Evolutionary conservation across 2,888 invertebrate species (phyloP), one percentile per base, ranked within the genome.

Genomic region (Oscheius sp.): DNA sequence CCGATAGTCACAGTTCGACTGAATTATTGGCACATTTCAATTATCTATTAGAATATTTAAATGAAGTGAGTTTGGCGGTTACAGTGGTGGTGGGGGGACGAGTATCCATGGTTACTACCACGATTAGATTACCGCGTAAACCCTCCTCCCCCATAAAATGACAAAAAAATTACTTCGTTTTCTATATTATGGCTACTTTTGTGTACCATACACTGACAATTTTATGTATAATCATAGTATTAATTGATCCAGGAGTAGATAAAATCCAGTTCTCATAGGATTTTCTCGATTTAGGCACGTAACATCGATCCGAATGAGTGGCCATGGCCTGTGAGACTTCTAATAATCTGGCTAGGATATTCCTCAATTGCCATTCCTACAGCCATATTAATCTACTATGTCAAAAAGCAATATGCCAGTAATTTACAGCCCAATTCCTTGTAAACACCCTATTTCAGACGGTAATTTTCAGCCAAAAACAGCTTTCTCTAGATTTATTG

Each of bases 291-390:
- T 66, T 49, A 80, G 80, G 78, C 77, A 18, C 72, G 79, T 2
- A 66, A 75, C 18, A 73, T 77, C 52, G 63, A 73, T 13, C 75
- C 78, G 12, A 81, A 82, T 63, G 82, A 81, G 56, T 63, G 75
- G 27, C 82, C 80, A 35, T 87, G 87, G 87, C 78, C 84, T 0
- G 66, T 85, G 12, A 73, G 85, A 18, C 78, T 87, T 13, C 21
- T 80, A 7, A 58, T 84, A 6, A 87, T 86, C n/a, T 72, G 87
- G 12, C 55, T 84, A 21, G 87, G 85, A 18, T 88, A 88, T 63
- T 79, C 79, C 3, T 79, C 83, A 7, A 83, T 88, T 21, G 77
- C 80, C 16, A 69, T 83, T 5, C 86, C 87, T 9, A 75, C 80
- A 0, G 79, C 76, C 45, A 56, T 83, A 6, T 58, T 88, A 18